A percentile compares a stretch with the other conserved stretches of the same genome.
These are phyloP conservation scores for Eleginops maclovinus DNA, from an alignment of 2,113 vertebrate genomes.

Conservation along the genomic window DNA sequence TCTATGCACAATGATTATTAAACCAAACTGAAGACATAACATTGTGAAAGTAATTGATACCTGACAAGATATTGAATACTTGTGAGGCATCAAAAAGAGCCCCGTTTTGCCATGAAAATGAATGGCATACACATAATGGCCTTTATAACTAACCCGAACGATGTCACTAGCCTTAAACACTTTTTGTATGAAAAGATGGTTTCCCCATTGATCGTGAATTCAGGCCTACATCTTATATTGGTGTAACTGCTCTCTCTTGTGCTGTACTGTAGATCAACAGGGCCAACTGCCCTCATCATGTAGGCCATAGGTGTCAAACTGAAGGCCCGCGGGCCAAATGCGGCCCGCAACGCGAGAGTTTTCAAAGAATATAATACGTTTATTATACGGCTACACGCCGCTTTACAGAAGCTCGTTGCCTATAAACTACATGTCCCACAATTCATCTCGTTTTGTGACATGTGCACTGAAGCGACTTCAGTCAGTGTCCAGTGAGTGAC, in stretches of 20 bases:
- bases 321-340: no score
- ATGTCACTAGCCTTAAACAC: neutral
- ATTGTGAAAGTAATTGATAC: neutral
- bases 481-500: no score
- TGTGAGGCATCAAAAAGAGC: neutral
- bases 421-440: no score
- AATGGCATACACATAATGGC: neutral
- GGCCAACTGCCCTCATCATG: neutral
- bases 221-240: neutral
- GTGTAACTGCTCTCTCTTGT: conserved; percentile 60
- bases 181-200: neutral
- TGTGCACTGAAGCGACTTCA: no score
- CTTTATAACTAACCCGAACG: neutral
- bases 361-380: no score
- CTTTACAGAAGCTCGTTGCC: no score
- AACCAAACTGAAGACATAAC: neutral
- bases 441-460: no score
- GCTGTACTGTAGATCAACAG: neutral
- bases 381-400: no score
- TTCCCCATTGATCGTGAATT: neutral
- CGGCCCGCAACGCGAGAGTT: no score
- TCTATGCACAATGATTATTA: neutral
- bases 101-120: neutral
- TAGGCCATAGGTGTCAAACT: no score
- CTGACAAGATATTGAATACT: neutral